Evolutionary conservation across 2,113 vertebrate genomes (phyloP).

Genomic region (Dinomys branickii): DNA sequence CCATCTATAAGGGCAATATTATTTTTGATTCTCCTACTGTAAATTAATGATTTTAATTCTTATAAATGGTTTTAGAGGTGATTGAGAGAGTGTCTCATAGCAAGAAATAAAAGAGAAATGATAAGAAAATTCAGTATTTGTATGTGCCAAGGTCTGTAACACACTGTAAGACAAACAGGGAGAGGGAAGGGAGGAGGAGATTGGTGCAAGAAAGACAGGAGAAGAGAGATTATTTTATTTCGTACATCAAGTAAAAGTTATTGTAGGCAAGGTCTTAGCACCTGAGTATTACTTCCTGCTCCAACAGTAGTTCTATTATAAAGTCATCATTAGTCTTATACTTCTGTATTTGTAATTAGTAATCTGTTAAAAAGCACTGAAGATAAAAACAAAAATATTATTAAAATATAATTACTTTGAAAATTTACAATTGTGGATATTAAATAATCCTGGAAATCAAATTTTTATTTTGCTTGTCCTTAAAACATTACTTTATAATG

Average conservation of each 20-base stretch:
- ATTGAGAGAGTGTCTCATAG: not conserved
- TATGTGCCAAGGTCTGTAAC: not conserved
- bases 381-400: conserved; percentile 24
- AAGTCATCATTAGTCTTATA: not conserved
- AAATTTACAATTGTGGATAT: not conserved
- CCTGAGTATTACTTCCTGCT: not conserved
- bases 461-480: conserved; percentile 24
- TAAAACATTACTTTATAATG: conserved; percentile 55
- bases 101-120: conserved; percentile 18
- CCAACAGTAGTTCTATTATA: not conserved
- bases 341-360: conserved; percentile 29
- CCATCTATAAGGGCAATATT: not conserved
- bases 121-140: not conserved
- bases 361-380: conserved; percentile 32
- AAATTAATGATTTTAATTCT: conserved; percentile 41
- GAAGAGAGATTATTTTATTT: not conserved
- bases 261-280: not conserved
- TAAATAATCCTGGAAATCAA: not conserved
- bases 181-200: not conserved
- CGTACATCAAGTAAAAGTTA: conserved; percentile 25
- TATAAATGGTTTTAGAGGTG: not conserved
- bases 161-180: not conserved
- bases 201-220: not conserved
- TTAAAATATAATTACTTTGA: conserved; percentile 22
- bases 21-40: not conserved